Evolutionary conservation across 53 echinoderm and acorn worm species (phyloP).

Genomic region (Antedon mediterranea): DNA sequence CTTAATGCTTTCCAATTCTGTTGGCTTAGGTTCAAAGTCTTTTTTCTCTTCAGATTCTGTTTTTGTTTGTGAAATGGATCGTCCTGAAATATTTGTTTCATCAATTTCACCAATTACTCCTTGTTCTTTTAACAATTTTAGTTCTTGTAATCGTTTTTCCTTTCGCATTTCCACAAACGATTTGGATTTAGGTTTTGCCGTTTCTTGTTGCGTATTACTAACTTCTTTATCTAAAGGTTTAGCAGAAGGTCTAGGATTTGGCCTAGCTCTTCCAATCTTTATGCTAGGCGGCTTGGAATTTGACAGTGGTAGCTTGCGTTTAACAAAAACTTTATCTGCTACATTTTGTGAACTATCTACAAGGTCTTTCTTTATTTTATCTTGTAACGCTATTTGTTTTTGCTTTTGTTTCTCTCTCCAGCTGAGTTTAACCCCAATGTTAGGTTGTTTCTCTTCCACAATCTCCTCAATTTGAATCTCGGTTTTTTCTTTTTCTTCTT

Average conservation of each 20-base stretch:
- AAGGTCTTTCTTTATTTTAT: neutral
- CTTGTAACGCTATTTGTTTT: neutral
- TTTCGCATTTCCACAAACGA: neutral
- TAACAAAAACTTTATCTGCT: neutral
- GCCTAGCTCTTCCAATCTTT: neutral
- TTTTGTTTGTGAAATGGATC: neutral
- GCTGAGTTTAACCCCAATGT: neutral
- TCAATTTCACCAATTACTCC: neutral
- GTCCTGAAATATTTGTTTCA: neutral
- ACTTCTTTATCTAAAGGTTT: neutral
- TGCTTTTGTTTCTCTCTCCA: neutral
- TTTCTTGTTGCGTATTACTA: no score
- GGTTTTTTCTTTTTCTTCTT: neutral
- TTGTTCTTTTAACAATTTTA: neutral
- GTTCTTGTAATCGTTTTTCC: neutral
- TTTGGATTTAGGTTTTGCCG: neutral
- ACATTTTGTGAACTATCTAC: neutral
- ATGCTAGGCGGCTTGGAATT: neutral
- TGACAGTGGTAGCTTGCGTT: neutral
- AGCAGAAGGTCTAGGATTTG: neutral
- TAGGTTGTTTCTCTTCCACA: neutral
- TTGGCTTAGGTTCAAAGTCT: neutral
- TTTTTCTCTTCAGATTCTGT: neutral
- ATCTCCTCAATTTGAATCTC: neutral
- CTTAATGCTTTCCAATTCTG: neutral